Base-by-base conservation (phyloP, 2,797 vertebrate genomes). In the Bovichtus diacanthus region DNA sequence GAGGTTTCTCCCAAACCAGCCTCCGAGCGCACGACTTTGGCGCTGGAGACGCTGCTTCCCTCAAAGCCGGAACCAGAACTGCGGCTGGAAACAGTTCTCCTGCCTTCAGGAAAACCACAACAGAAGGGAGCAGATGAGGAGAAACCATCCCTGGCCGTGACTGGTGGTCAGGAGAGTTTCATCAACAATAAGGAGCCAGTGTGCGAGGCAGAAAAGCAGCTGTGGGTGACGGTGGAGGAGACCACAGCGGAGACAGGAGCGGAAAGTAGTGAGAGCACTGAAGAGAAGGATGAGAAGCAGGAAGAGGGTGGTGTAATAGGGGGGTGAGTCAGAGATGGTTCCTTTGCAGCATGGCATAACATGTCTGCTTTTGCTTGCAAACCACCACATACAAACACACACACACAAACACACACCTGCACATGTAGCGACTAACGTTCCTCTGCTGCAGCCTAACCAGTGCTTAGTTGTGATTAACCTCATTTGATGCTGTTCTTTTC, bases 201-300 rank as follows among this genome's bases (percentile, higher is more conserved):
- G 67, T 66, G 77, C 2, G 78, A 88, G 36, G 85, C 76, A 19
- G 93, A 93, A 51, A 85, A 88, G 51, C 80, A 92, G 56, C 89
- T 93, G 61, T 92, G 93, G 93, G 91, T 89, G 5, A 65, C 90
- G 19, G 85, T 93, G 82, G 93, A 92, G 87, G 92, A 92, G 81
- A 84, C 80, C 76, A 51, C 89, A n/a, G 74, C 23, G 0, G 88
- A 86, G 77, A 44, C 61, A 2, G 81, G 55, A 58, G 39, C 2
- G 12, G 74, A 78, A 38, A 51, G 63, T 39, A 65, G 34, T 39
- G 16, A 29, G 59, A 61, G 16, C 39, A 11, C 39, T 43, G 59
- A 65, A 51, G 63, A 51, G 10, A 51, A 65, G 34, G 63, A 64
- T 50, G 46, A 51, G 69, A 63, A 75, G 66, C 50, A 73, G 62